Base-by-base conservation (phyloP, 2,797 vertebrate genomes). In the Vipera ursinii region DNA sequence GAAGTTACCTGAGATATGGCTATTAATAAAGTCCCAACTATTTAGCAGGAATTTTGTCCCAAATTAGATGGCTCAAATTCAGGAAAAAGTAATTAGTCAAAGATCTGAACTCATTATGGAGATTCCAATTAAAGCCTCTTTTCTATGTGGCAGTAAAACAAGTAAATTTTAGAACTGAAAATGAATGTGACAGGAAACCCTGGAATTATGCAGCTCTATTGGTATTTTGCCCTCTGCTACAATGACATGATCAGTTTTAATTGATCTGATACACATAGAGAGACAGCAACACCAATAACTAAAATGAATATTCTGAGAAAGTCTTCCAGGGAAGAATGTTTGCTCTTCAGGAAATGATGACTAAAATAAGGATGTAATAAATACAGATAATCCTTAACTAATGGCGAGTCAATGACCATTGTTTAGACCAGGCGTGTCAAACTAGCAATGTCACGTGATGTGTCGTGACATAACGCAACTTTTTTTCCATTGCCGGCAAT, bases 181-280 rank as follows among this genome's bases (percentile, higher is more conserved):
- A 96, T 89, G 91, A 88, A 87, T 87, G 89, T 93, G 93, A 82
- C 89, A 95, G 51, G 61, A 87, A 94, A 89, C 73, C 65, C 9
- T 63, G 85, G 87, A 91, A 96, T 91, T 93, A 93, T 91, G 69
- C 92, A 65, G 86, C 63, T 91, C 69, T 91, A 86, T 93, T 91
- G 88, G 69, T 92, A 73, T 88, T 92, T 65, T 90, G 91, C 69
- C 89, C 88, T 92, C 86, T 88, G 48, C 65, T 89, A 90, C 48
- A 92, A 88, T 93, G 61, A 88, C 95, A 95, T 94, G 90, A 91
- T 94, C 92, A 94, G 60, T 95, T 94, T 91, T 87, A 96, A 95
- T 88, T 85, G 90, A 44, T 73, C 90, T 90, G 73, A 92, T 44
- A 93, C 93, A 90, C 38, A 90, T 32, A 82, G 90, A 92, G 65